These are phyloP conservation scores for Euplagia quadripunctaria DNA, from an alignment of 2,888 invertebrate genomes.

Conservation along the genomic window DNA sequence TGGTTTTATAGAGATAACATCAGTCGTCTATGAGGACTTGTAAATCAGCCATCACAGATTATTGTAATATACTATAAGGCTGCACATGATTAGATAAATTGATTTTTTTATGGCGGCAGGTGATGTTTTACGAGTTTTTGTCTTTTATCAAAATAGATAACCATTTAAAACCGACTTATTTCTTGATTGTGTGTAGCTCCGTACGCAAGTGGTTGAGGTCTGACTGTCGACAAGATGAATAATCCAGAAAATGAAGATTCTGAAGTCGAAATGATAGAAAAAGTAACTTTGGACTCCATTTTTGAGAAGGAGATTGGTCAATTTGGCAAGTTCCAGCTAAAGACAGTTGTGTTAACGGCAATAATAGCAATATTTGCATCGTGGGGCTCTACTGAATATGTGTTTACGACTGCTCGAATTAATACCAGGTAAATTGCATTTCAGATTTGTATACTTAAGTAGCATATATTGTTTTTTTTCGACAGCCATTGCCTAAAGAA, in stretches of 20 bases:
- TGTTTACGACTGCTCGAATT: conserved; percentile 78
- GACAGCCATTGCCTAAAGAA: too few relatives aligned
- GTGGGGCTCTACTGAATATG: conserved; percentile 70
- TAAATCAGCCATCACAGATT: background rate
- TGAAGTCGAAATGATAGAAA: conserved; percentile 11
- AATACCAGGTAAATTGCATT: conserved; percentile 64
- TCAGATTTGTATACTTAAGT: background rate
- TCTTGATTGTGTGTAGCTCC: background rate
- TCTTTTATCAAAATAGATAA: background rate
- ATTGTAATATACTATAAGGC: background rate
- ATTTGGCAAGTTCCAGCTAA: conserved; percentile 72
- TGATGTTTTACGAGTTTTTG: background rate
- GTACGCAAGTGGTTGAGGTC: background rate
- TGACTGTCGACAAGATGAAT: background rate
- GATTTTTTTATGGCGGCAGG: background rate
- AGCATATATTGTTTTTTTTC: too few relatives aligned
- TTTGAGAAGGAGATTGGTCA: conserved; percentile 76
- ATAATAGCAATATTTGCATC: conserved; percentile 67
- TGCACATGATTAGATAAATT: conserved; percentile 8
- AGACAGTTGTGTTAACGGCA: conserved; percentile 57
- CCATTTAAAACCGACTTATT: background rate
- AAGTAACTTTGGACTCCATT: conserved; percentile 70
- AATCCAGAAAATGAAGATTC: conserved; percentile 9
- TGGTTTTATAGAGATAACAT: background rate
- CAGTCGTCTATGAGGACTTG: background rate